Conservation (phyloP, 2,113 vertebrate genomes). For the Rhipidura dahli region DNA sequence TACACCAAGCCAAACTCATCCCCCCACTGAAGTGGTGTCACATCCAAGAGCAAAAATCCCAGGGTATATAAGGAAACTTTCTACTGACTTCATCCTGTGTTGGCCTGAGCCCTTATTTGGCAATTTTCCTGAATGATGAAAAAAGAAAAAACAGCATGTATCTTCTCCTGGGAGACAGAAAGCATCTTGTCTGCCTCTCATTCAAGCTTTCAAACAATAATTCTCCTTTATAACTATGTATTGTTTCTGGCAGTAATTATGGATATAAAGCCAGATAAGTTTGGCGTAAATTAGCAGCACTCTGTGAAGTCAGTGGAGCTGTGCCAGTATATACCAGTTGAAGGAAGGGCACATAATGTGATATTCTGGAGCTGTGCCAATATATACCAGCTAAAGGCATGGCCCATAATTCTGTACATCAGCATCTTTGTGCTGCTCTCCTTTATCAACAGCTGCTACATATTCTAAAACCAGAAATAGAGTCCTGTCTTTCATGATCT, state of each 20-base stretch:
- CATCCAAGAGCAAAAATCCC: slow-evolving; percentile 11
- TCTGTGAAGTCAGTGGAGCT: slow-evolving; percentile 11
- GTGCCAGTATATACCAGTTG: slow-evolving; percentile 6
- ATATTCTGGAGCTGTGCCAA: slow-evolving; percentile 5
- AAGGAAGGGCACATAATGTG: background rate
- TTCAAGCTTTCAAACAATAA: slow-evolving; percentile 25
- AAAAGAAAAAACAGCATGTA: background rate
- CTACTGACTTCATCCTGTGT: background rate
- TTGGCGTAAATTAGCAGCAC: slow-evolving; percentile 37
- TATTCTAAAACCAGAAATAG: background rate
- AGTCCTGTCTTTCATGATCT: background rate
- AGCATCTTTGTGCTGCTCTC: background rate
- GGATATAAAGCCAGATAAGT: slow-evolving; percentile 30
- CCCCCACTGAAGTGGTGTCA: background rate
- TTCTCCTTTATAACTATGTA: slow-evolving; percentile 3
- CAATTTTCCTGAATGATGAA: background rate
- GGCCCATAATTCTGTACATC: background rate
- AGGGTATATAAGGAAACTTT: background rate
- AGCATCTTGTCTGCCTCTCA: slow-evolving; percentile 4
- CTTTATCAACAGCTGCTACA: background rate
- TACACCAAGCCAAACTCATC: background rate
- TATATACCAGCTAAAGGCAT: background rate
- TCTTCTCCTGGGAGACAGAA: slow-evolving; percentile 15
- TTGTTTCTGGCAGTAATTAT: slow-evolving; percentile 54
- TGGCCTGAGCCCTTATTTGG: slow-evolving; percentile 7